Conservation (phyloP, 2,113 vertebrate species). For the Labrus mixtus region DNA sequence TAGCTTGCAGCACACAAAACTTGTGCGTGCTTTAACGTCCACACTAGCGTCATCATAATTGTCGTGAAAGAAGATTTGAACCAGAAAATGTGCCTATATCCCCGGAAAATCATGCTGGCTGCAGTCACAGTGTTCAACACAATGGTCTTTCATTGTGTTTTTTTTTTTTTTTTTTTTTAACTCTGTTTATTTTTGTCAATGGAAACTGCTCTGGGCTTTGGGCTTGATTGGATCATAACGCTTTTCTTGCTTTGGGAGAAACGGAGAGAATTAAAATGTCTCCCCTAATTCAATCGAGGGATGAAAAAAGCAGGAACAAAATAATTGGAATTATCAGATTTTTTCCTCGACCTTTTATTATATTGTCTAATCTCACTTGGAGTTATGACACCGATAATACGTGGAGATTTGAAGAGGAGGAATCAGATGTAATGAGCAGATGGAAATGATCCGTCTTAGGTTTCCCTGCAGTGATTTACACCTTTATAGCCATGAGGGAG, state of each 20-base stretch:
- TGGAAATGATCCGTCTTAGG: conserved; percentile 37
- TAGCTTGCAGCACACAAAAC: conserved; percentile 13
- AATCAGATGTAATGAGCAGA: conserved; percentile 40
- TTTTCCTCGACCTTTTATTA: conserved; percentile 28
- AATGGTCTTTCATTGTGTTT: conserved; percentile 11
- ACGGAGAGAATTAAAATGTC: conserved; percentile 6
- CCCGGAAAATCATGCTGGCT: conserved; percentile 18
- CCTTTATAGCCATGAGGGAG: conserved; percentile 20
- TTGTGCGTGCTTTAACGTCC: conserved; percentile 1
- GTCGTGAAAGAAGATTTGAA: conserved; percentile 16
- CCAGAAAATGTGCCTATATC: conserved; percentile 35
- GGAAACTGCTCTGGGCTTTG: conserved; percentile 16
- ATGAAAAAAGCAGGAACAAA: conserved; percentile 15
- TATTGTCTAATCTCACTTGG: conserved; percentile 22
- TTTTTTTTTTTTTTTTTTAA: no score
- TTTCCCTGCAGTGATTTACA: conserved; percentile 54
- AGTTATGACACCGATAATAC: conserved; percentile 23
- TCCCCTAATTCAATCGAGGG: conserved; percentile 15
- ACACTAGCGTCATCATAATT: conserved; percentile 17
- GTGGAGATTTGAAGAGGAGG: conserved; percentile 29
- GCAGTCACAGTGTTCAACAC: conserved; percentile 14
- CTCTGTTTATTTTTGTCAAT: conserved; percentile 27
- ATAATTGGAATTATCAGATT: conserved; percentile 14
- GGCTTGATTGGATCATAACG: conserved; percentile 31
- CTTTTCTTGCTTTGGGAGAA: conserved; percentile 16